Evolutionary conservation across 92 coral and sea anemone genomes (phyloP).

Genomic region (Nematostella vectensis): DNA sequence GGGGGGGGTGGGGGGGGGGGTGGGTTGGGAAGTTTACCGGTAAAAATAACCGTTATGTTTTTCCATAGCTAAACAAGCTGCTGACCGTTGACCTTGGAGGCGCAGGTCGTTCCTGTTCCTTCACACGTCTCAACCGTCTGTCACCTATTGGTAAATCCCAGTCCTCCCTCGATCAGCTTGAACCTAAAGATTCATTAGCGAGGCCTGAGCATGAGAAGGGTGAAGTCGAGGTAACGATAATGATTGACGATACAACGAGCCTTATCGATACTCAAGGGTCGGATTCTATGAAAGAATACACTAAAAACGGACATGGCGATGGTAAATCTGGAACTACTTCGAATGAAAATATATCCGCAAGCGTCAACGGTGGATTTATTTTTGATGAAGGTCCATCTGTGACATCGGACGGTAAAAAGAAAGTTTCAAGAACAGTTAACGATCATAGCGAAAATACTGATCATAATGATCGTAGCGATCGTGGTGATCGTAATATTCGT

Average conservation of each 20-base stretch:
- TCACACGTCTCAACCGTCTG: slow-evolving; percentile 30
- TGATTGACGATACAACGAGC: not conserved
- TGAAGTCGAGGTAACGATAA: not conserved
- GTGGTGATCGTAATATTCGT: not conserved
- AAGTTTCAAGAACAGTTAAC: too few relatives aligned
- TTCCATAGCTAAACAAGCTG: slow-evolving; percentile 40
- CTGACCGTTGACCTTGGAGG: slow-evolving; percentile 58
- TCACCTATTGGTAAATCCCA: slow-evolving; percentile 72
- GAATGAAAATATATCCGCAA: not conserved
- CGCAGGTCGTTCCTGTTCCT: slow-evolving; percentile 30
- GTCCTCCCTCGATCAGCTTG: slow-evolving; percentile 38
- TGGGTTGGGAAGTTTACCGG: too few relatives aligned
- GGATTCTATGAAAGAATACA: too few relatives aligned
- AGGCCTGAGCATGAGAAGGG: not conserved
- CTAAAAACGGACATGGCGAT: not conserved
- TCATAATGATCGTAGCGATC: not conserved
- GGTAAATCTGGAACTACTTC: not conserved
- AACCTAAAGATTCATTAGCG: slow-evolving; percentile 29
- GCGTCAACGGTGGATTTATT: not conserved
- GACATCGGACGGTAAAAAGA: too few relatives aligned
- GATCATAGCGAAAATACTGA: not conserved
- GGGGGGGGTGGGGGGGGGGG: too few relatives aligned
- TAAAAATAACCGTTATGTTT: too few relatives aligned
- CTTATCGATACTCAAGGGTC: too few relatives aligned
- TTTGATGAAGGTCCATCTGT: not conserved